phyloP scores from a whole-genome alignment of 2,797 vertebrate species.

The Falco novaeseelandiae region DNA sequence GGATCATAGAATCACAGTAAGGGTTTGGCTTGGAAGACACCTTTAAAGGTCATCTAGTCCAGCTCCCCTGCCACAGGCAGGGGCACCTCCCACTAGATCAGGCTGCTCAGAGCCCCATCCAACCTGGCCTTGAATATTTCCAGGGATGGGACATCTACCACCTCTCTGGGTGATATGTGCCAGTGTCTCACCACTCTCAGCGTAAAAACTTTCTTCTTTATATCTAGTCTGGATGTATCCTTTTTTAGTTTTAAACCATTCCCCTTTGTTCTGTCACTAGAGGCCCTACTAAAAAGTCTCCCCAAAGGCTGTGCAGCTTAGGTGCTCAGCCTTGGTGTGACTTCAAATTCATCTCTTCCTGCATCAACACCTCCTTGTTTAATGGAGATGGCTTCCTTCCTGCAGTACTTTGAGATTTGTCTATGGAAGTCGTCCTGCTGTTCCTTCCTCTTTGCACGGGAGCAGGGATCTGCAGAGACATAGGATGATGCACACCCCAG shows the following conservation, averaged over 20 bases:
- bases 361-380: not conserved
- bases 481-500: not conserved
- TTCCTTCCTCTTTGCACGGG: not conserved
- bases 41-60: not conserved
- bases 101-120: not conserved
- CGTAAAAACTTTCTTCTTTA: accelerated
- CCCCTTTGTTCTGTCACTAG: accelerated
- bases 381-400: not conserved
- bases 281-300: not conserved
- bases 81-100: not conserved
- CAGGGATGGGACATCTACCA: not conserved
- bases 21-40: not conserved
- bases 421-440: not conserved
- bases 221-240: not conserved
- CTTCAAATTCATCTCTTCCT: not conserved
- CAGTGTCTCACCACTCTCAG: accelerated
- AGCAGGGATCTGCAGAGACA: not conserved
- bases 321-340: not conserved
- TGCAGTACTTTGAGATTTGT: not conserved
- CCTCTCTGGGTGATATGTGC: not conserved
- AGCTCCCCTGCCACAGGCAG: accelerated
- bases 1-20: not conserved
- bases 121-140: not conserved
- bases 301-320: not conserved
- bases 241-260: not conserved